Conservation (phyloP, 2,113 vertebrate species). For the Hylia prasina region DNA sequence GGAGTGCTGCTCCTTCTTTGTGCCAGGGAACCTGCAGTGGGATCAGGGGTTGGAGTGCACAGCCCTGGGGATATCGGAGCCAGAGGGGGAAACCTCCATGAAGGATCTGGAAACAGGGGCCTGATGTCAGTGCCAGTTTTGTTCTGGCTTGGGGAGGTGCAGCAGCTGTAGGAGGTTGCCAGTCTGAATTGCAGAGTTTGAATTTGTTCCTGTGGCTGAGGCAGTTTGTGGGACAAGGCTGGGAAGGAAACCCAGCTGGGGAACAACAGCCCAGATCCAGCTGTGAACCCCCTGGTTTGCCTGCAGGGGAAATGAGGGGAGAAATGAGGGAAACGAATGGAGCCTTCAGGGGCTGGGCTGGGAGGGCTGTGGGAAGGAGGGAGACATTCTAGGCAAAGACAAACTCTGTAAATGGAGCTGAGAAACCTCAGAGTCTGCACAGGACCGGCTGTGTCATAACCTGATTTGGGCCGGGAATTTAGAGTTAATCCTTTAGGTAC, state of each 20-base stretch:
- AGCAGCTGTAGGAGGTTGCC: background rate
- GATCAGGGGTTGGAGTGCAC: accelerated
- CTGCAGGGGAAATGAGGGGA: background rate
- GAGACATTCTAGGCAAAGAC: background rate
- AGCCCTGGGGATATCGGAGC: background rate
- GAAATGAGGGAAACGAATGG: background rate
- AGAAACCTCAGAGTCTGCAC: background rate
- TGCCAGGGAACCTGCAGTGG: accelerated
- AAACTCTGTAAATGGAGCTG: background rate
- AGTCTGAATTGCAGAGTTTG: background rate
- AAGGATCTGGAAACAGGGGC: background rate
- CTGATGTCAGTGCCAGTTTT: background rate
- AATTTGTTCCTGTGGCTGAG: background rate
- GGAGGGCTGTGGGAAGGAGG: background rate
- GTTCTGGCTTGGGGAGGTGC: background rate
- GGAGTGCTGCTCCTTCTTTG: background rate
- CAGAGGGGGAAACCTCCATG: background rate
- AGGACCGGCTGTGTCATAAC: background rate
- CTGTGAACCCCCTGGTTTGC: background rate
- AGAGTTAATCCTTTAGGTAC: background rate
- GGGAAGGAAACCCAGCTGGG: background rate
- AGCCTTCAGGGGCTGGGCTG: background rate
- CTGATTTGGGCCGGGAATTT: background rate
- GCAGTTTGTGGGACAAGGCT: background rate
- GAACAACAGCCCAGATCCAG: background rate